These are phyloP conservation scores for Vanessa cardui DNA, from an alignment of 2,888 invertebrate genomes.

Conservation along the genomic window DNA sequence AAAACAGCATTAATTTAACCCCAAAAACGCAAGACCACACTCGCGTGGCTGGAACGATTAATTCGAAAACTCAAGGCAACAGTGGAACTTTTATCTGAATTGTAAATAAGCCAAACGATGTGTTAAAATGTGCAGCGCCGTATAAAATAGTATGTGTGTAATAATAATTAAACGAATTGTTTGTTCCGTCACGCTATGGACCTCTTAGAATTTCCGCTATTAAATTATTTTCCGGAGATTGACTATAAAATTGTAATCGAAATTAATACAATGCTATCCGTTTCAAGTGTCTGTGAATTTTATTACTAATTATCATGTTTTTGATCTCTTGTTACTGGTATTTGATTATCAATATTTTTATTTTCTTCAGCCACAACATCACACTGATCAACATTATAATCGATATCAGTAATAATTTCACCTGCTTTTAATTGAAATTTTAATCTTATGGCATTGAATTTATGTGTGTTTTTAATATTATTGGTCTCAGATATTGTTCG, in stretches of 20 bases:
- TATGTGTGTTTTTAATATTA: too few relatives aligned
- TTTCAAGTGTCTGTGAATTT: neutral
- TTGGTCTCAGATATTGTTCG: too few relatives aligned
- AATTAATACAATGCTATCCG: conserved; percentile 30
- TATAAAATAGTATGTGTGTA: conserved; percentile 37
- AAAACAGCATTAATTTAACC: neutral
- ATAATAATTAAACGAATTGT: conserved; percentile 36
- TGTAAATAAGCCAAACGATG: conserved; percentile 47
- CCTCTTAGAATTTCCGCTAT: conserved; percentile 16
- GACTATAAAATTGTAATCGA: conserved; percentile 18
- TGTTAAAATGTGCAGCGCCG: conserved; percentile 46
- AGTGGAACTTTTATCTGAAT: conserved; percentile 47
- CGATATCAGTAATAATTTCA: too few relatives aligned
- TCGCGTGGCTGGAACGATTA: conserved; percentile 60
- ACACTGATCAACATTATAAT: too few relatives aligned
- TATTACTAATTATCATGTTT: conserved; percentile 7
- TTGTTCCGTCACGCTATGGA: conserved; percentile 32
- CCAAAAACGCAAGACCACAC: conserved; percentile 7
- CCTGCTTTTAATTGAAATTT: too few relatives aligned
- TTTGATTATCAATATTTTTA: too few relatives aligned
- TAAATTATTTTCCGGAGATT: conserved; percentile 32
- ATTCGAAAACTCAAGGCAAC: conserved; percentile 50
- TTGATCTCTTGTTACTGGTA: too few relatives aligned
- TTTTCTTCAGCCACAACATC: too few relatives aligned
- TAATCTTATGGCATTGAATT: too few relatives aligned